Evolutionary conservation across 2,797 vertebrate species (phyloP).

Genomic region (Glyptemys insculpta): DNA sequence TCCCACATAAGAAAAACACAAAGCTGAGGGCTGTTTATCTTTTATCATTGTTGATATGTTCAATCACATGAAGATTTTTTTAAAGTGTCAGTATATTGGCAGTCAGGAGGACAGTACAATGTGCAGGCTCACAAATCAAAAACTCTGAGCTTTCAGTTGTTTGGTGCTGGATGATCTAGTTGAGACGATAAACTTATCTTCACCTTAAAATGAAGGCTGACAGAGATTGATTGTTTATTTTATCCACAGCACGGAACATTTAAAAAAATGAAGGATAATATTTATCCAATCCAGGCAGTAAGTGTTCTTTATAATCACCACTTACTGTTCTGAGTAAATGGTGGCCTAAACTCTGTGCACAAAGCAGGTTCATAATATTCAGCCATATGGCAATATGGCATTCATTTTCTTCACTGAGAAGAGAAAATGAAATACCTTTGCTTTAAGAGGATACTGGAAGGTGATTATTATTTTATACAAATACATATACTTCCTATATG

Average conservation of each 20-base stretch:
- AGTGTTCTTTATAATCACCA: not conserved
- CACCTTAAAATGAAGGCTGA: not conserved
- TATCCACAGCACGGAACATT: too few relatives aligned
- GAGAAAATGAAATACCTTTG: not conserved
- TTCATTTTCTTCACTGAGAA: not conserved
- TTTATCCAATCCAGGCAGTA: not conserved
- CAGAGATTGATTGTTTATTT: too few relatives aligned
- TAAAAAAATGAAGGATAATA: not conserved
- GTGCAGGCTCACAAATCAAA: not conserved
- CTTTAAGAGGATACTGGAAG: not conserved
- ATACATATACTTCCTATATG: not conserved
- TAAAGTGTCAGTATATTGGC: not conserved
- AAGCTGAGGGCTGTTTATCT: not conserved
- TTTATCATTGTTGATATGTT: not conserved
- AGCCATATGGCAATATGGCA: not conserved
- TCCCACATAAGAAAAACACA: not conserved
- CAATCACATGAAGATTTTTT: not conserved
- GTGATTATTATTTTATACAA: not conserved
- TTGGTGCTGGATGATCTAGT: not conserved
- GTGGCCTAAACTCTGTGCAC: not conserved
- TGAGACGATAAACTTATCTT: conserved; percentile 6
- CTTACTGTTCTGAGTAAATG: not conserved
- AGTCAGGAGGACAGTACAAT: not conserved
- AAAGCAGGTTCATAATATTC: not conserved
- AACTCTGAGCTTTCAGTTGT: not conserved